Percentiles rank a stretch among this genome's conserved stretches.
These are phyloP conservation scores for Spheniscus humboldti DNA, from an alignment of 2,797 vertebrate genomes.

Conservation along the genomic window DNA sequence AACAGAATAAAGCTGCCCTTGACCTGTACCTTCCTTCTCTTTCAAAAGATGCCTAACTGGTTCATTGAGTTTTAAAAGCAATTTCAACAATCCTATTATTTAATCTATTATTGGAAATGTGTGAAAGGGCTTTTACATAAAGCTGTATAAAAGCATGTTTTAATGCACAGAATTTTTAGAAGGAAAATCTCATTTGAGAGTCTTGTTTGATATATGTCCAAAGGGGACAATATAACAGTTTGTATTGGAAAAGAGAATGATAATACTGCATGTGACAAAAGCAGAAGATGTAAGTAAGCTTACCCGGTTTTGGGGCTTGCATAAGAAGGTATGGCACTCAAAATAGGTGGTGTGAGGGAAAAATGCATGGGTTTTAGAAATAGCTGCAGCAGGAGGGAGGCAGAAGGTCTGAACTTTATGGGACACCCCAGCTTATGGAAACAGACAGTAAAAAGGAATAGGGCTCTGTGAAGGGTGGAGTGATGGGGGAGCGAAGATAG, in stretches of 20 bases:
- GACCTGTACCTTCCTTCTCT: background rate
- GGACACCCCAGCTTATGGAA: background rate
- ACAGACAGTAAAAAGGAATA: background rate
- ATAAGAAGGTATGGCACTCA: accelerated
- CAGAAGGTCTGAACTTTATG: background rate
- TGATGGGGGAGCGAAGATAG: background rate
- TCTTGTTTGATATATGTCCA: background rate
- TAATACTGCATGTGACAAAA: background rate
- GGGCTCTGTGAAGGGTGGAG: background rate
- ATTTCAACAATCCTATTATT: background rate
- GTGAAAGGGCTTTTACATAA: background rate
- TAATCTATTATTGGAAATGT: background rate
- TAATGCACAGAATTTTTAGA: background rate
- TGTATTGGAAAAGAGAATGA: background rate
- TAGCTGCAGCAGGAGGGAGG: background rate
- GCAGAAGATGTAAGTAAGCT: background rate
- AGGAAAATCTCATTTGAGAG: background rate
- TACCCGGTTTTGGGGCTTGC: accelerated
- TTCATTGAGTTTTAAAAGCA: background rate
- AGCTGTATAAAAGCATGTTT: accelerated
- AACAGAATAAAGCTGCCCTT: background rate
- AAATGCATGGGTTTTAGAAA: background rate
- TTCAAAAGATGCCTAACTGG: background rate
- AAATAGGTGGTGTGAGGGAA: background rate
- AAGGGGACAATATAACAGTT: background rate